Conservation (phyloP, 1,140 invertebrate genomes). For the Drosophila takahashii region DNA sequence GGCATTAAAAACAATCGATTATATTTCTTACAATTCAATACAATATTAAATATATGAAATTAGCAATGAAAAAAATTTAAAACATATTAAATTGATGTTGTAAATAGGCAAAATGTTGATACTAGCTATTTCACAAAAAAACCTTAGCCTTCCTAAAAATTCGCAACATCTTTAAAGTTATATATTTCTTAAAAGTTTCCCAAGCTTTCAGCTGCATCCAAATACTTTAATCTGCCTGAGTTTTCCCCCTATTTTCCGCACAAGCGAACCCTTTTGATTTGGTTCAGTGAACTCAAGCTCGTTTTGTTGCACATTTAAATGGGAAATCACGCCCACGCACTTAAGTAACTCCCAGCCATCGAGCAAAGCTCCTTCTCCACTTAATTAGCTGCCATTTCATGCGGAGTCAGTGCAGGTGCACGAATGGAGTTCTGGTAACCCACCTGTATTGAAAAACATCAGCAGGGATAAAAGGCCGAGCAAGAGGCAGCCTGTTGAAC, state of each 20-base stretch:
- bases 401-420: conserved; percentile 29
- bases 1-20: conserved; percentile 28
- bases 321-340: conserved; percentile 43
- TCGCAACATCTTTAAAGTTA: neutral
- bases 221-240: conserved; percentile 34
- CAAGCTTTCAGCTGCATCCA: conserved; percentile 5
- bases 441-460: conserved; percentile 66
- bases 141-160: neutral
- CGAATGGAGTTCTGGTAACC: conserved; percentile 12
- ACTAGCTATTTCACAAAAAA: too few species aligned
- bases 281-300: conserved; percentile 50
- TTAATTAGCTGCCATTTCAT: conserved; percentile 67
- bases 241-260: conserved; percentile 6
- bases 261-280: conserved; percentile 29
- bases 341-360: conserved; percentile 7
- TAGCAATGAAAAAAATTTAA: too few species aligned
- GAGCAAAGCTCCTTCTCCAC: conserved; percentile 11
- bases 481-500: conserved; percentile 56
- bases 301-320: conserved; percentile 54
- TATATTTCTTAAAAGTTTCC: neutral
- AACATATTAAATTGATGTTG: too few species aligned
- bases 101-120: too few species aligned
- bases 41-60: too few species aligned
- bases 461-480: conserved; percentile 55
- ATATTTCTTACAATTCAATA: too few species aligned